These are phyloP conservation scores for Habropoda laboriosa DNA, from an alignment of 1,140 invertebrate genomes.

Conservation along the genomic window DNA sequence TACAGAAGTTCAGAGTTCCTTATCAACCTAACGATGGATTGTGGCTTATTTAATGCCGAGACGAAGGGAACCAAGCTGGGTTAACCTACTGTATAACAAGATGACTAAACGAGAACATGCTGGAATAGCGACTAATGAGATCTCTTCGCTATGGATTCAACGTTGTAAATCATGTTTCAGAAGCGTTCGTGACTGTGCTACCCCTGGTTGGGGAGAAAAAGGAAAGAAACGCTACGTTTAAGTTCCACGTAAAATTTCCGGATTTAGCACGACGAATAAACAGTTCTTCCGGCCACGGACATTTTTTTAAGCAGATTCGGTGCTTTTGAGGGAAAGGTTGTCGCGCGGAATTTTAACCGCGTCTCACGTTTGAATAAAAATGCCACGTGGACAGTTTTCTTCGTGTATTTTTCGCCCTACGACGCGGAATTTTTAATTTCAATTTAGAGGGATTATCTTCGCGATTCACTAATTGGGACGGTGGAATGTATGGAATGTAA, in stretches of 20 bases:
- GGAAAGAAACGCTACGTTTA: conserved; percentile 6
- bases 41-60: neutral
- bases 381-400: neutral
- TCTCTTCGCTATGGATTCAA: neutral
- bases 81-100: neutral
- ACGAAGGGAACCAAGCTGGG: neutral
- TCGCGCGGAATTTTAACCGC: neutral
- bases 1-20: neutral
- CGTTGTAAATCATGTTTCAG: neutral
- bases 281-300: neutral
- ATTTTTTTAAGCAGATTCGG: conserved; percentile 23
- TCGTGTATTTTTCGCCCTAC: neutral
- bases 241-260: conserved; percentile 7
- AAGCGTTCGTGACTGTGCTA: neutral
- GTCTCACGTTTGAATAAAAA: conserved; percentile 14
- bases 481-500: no score
- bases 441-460: no score
- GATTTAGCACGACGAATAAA: conserved; percentile 22
- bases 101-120: neutral
- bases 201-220: no score
- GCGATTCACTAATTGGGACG: no score
- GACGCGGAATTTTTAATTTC: neutral
- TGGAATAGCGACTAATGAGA: neutral
- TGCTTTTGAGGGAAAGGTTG: neutral
- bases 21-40: neutral